Conservation (phyloP, 2,888 invertebrate genomes). For the Cheilosia variabilis region DNA sequence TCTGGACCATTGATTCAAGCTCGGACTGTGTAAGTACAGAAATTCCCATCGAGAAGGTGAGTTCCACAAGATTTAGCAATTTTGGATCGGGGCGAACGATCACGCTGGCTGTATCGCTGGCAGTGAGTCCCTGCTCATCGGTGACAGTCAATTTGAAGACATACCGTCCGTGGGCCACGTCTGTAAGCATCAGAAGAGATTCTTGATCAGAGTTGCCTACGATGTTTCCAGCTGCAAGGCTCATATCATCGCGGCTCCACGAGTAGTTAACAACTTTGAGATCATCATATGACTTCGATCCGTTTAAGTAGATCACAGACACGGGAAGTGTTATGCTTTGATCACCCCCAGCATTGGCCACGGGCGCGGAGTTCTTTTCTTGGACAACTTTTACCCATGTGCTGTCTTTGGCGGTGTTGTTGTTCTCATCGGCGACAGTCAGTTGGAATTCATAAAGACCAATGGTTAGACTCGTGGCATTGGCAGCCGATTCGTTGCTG, state of each 20-base stretch:
- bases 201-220: conserved; percentile 90
- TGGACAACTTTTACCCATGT: conserved; percentile 92
- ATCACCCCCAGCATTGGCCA: conserved; percentile 95
- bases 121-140: conserved; percentile 94
- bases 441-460: conserved; percentile 93
- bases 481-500: conserved; percentile 88
- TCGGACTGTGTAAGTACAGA: conserved; percentile 87
- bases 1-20: conserved; percentile 88
- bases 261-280: conserved; percentile 92
- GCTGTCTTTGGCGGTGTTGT: conserved; percentile 90
- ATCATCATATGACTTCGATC: conserved; percentile 93
- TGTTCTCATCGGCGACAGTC: conserved; percentile 93
- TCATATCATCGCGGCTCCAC: conserved; percentile 91
- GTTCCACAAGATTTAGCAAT: conserved; percentile 90
- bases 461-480: conserved; percentile 91
- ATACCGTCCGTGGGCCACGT: conserved; percentile 93
- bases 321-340: conserved; percentile 90
- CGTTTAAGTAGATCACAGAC: conserved; percentile 91
- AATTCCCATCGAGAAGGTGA: conserved; percentile 91
- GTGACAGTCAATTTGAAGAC: conserved; percentile 94
- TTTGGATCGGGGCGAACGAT: conserved; percentile 92
- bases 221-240: conserved; percentile 93
- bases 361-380: conserved; percentile 94
- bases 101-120: conserved; percentile 92
- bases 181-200: conserved; percentile 92